Conservation (phyloP, 2,888 invertebrate genomes). For the Andrena praecox region DNA sequence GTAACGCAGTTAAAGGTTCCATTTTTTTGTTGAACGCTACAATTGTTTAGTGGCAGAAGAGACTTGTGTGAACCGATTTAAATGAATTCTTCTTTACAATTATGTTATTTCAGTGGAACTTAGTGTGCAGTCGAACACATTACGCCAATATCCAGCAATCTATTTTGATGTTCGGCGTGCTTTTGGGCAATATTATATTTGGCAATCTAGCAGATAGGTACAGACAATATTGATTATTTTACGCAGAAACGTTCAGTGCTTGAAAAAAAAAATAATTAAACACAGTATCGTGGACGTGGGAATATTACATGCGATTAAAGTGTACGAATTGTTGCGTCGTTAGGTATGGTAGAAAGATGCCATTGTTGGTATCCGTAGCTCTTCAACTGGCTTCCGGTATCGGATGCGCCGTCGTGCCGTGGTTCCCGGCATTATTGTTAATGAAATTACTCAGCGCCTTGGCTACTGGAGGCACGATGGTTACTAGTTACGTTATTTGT, state of each 20-base stretch:
- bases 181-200: constrained; percentile 91
- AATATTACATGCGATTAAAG: background rate
- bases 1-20: background rate
- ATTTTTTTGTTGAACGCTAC: too few relatives aligned
- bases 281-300: background rate
- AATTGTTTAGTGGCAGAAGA: background rate
- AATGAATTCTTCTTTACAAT: constrained; percentile 43
- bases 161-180: constrained; percentile 91
- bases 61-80: constrained; percentile 2
- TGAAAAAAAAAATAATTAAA: background rate
- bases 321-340: background rate
- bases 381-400: constrained; percentile 91
- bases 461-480: constrained; percentile 94
- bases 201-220: constrained; percentile 92
- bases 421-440: constrained; percentile 88
- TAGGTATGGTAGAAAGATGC: constrained; percentile 91
- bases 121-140: constrained; percentile 89
- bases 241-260: background rate
- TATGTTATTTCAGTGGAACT: constrained; percentile 87
- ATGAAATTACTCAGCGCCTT: constrained; percentile 90
- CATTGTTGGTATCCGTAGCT: constrained; percentile 90
- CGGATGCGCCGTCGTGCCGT: constrained; percentile 89
- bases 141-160: constrained; percentile 91
- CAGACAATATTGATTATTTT: constrained; percentile 67
- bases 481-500: constrained; percentile 88